phyloP scores from a whole-genome alignment of 2,888 invertebrate species.

The Drymonia ruficornis region DNA sequence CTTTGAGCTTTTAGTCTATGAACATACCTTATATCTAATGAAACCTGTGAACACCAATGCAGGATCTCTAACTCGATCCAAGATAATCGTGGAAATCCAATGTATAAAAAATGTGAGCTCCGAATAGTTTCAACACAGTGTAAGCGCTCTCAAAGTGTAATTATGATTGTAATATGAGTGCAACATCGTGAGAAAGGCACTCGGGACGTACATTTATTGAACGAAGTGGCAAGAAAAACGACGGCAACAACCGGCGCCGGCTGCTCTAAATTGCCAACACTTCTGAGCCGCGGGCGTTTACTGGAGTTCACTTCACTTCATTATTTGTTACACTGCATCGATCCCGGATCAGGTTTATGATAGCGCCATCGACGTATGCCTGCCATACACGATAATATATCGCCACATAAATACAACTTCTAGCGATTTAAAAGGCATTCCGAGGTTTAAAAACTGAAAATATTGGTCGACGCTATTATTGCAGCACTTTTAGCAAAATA shows the following conservation, averaged over 20 bases:
- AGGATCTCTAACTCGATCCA: background rate
- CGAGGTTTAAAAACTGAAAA: constrained; percentile 16
- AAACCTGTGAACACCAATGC: no score
- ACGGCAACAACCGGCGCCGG: constrained; percentile 71
- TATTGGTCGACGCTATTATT: constrained; percentile 13
- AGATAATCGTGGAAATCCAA: background rate
- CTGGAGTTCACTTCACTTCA: constrained; percentile 70
- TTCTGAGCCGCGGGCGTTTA: constrained; percentile 64
- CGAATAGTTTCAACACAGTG: constrained; percentile 8
- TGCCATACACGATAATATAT: constrained; percentile 17
- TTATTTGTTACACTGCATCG: constrained; percentile 72
- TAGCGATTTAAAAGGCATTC: constrained; percentile 7
- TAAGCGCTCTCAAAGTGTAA: constrained; percentile 41
- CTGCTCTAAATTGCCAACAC: constrained; percentile 77
- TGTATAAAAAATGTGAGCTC: background rate
- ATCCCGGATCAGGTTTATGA: constrained; percentile 50
- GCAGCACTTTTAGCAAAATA: constrained; percentile 13
- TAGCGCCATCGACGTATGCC: constrained; percentile 22
- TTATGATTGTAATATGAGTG: constrained; percentile 61
- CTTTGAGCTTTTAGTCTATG: no score
- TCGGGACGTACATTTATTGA: constrained; percentile 72
- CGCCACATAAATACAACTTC: constrained; percentile 14
- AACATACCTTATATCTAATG: no score
- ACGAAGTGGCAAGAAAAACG: constrained; percentile 76
- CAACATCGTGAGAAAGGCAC: constrained; percentile 64